Base-by-base conservation (phyloP, 2,113 vertebrate species). In the Laterallus jamaicensis region DNA sequence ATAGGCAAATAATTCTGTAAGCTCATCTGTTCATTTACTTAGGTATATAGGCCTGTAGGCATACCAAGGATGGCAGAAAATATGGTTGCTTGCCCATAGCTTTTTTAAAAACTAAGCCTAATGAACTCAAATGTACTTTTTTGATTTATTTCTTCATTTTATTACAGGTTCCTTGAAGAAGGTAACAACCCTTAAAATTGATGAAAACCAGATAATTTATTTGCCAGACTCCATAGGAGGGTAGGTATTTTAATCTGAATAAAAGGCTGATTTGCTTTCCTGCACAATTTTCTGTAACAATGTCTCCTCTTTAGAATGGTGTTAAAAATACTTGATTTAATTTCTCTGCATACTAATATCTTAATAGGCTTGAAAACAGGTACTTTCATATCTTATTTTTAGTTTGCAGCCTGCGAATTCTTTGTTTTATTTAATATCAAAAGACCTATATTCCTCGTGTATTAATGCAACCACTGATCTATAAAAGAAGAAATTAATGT, bases 161-260 rank as follows among this genome's bases (percentile, higher is more conserved):
- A 29, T 56, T 91, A 86, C 90, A 99, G 99, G 99, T 95, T 99
- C 98, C 50, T 92, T 99, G 93, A 99, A 99, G 98, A 99, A 99
- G 96, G 97, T 99, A 95, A 99, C 99, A 17, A 98, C 99, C 52
- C 98, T 99, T 96, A 99, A 99, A 97, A 98, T 99, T 97, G 99
- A 99, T 97, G 99, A 99, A 98, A 99, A 99, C 97, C 99, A 99
- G 95, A 97, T 99, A 90, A 99, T 99, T 97, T 99, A 98, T 95
- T 97, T 99, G 87, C 99, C 99, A 60, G 99, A 99, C 94, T 99
- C 99, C 32, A 97, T 99, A 86, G 99, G 99, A 96, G 99, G 99
- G 99, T 99, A 98, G 96, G 99, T 97, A 67, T 97, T 97, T 97
- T 35, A 50, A 71, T 49, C 18, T 68, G 32, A 78, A 86, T 59